Percentiles rank a stretch among this genome's conserved stretches.
phyloP scores from a whole-genome alignment of 92 coral and sea anemone genomes.

The Heliopora coerulea region DNA sequence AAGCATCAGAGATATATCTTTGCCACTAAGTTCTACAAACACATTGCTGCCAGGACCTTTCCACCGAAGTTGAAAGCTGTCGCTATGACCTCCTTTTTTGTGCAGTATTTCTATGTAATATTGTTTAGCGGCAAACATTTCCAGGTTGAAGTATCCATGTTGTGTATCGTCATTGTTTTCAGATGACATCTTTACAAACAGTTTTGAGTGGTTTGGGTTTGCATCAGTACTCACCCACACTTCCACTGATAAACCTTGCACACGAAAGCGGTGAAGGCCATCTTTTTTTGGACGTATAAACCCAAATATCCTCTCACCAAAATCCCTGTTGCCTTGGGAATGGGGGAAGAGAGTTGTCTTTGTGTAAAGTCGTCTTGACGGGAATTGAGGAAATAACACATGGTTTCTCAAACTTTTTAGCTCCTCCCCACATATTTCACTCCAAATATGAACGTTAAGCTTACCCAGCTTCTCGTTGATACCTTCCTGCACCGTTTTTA shows the following conservation, averaged over 20 bases:
- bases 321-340: conserved; percentile 20
- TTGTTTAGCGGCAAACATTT: neutral
- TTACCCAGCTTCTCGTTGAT: conserved; percentile 4
- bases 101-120: conserved; percentile 78
- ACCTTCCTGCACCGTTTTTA: neutral
- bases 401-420: conserved; percentile 58
- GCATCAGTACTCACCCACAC: conserved; percentile 72
- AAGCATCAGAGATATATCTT: conserved; percentile 42
- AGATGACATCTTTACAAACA: conserved; percentile 23
- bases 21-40: conserved; percentile 44
- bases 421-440: conserved; percentile 67
- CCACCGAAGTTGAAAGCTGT: conserved; percentile 59
- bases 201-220: conserved; percentile 53
- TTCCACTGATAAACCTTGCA: conserved; percentile 63
- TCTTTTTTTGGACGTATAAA: conserved; percentile 48
- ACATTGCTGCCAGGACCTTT: conserved; percentile 24
- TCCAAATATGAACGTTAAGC: conserved; percentile 77
- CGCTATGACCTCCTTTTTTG: conserved; percentile 49
- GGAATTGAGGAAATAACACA: conserved; percentile 77
- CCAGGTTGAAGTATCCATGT: neutral
- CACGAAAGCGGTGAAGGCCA: conserved; percentile 53
- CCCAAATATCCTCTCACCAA: conserved; percentile 88
- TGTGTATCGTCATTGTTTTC: neutral
- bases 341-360: conserved; percentile 47
- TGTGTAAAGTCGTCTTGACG: conserved; percentile 52